Percentiles rank a stretch among this genome's conserved stretches.
phyloP scores from a whole-genome alignment of 1,140 invertebrate species.

The Meloidogyne exigua region DNA sequence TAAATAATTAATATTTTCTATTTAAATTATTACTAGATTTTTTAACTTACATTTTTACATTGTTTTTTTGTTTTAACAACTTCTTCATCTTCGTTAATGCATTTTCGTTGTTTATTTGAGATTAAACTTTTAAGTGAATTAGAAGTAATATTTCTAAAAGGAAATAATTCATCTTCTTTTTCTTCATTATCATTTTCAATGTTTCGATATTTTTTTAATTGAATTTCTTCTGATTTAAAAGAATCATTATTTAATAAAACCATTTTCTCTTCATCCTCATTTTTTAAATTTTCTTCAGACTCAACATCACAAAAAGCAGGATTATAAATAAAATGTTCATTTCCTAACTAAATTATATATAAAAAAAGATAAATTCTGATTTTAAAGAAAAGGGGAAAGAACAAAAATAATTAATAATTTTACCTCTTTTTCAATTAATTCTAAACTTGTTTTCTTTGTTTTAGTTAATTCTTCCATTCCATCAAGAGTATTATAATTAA shows the following conservation, averaged over 20 bases:
- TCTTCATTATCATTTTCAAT: neutral
- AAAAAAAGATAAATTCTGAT: neutral
- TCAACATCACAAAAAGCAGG: neutral
- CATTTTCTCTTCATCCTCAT: neutral
- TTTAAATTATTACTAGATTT: too few species aligned
- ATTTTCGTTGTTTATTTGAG: neutral
- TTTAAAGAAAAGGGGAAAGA: too few species aligned
- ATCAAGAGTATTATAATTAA: neutral
- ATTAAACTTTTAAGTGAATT: neutral
- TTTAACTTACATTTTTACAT: neutral
- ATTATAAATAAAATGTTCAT: neutral
- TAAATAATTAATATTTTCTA: too few species aligned
- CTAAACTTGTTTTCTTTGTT: neutral
- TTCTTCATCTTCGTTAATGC: neutral
- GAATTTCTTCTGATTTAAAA: too few species aligned
- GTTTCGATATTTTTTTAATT: too few species aligned
- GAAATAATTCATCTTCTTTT: too few species aligned
- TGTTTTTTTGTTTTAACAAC: neutral
- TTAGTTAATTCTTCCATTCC: neutral
- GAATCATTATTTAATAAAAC: neutral
- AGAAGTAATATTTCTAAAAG: neutral
- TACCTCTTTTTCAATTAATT: neutral
- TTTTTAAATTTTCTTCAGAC: neutral
- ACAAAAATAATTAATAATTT: too few species aligned
- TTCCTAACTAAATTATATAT: too few species aligned